phyloP scores from a whole-genome alignment of 1,140 invertebrate genomes.

The Orius laevigatus region DNA sequence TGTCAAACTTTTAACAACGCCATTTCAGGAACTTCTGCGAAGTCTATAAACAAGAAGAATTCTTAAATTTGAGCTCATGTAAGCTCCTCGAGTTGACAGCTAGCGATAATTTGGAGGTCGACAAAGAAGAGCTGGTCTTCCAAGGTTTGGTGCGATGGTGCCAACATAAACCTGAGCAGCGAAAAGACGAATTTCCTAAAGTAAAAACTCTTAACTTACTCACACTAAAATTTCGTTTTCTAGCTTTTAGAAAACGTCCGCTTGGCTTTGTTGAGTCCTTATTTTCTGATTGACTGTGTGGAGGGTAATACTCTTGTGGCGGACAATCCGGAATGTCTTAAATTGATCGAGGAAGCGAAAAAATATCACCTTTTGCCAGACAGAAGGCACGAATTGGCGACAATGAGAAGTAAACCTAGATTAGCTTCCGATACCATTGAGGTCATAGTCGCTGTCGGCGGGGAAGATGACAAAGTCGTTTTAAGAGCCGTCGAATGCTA shows the following conservation, averaged over 20 bases:
- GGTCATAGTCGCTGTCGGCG: conserved; percentile 38
- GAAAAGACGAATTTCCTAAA: conserved; percentile 25
- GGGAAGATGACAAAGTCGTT: conserved; percentile 40
- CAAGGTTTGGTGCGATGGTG: conserved; percentile 36
- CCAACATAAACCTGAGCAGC: conserved; percentile 26
- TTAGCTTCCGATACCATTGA: conserved; percentile 23
- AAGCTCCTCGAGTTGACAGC: conserved; percentile 35
- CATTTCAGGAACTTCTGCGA: conserved; percentile 26
- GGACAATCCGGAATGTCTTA: conserved; percentile 26
- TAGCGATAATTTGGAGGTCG: conserved; percentile 35
- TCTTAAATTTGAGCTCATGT: conserved; percentile 27
- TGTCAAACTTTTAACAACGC: not conserved
- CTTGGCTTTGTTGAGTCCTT: conserved; percentile 37
- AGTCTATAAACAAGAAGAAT: conserved; percentile 32
- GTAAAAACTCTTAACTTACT: conserved; percentile 18
- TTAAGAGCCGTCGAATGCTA: conserved; percentile 36
- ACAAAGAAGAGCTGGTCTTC: conserved; percentile 37
- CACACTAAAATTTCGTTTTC: conserved; percentile 6
- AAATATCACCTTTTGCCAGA: conserved; percentile 35
- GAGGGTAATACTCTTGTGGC: conserved; percentile 28
- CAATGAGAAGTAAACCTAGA: conserved; percentile 26
- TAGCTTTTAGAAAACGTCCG: conserved; percentile 36
- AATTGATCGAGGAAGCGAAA: conserved; percentile 33
- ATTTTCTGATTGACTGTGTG: conserved; percentile 40
- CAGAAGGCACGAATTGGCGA: conserved; percentile 27